Evolutionary conservation across 2,797 vertebrate genomes (phyloP), one percentile per base, ranked within the genome.

Genomic region (Adrianichthys oophorus): DNA sequence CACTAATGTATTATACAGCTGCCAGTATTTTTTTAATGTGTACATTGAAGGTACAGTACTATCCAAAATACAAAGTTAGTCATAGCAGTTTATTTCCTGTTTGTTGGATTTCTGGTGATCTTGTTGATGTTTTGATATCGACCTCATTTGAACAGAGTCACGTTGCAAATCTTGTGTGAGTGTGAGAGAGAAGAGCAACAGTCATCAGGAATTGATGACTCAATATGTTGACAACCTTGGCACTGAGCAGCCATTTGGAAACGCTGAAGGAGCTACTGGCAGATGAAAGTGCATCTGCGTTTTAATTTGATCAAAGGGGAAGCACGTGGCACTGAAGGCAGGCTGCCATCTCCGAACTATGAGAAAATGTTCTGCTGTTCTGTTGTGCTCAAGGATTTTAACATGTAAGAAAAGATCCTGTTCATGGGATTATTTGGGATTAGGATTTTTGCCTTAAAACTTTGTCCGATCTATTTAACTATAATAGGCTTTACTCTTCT

Each of bases 201-300:
- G 80, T 82, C 82, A 78, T 87, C 87, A 78, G 72, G 57, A 71
- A 82, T 71, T 79, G 85, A 89, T 78, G 85, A 74, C 82, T 89
- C 79, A 83, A 85, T 89, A 78, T 81, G 76, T 71, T 83, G 86
- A 86, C 80, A 78, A 65, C 76, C 54, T 71, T 83, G 83, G 81
- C 85, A 83, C 77, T 56, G 78, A 84, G 80, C 74, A 79, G 78
- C 69, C 77, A 73, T 84, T 87, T 82, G 76, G 75, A 84, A 86
- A 82, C 84, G 80, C 52, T 72, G 76, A 83, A 64, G 74, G 70
- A 82, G 78, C 80, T 68, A 49, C 63, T 56, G 72, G 70, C 71
- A 85, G 87, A 87, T 75, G 82, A 80, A 80, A 80, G 77, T 82
- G 80, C 74, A 83, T 76, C 78, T 77, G 78, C 51, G 58, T 70